phyloP scores from a whole-genome alignment of 1,140 invertebrate species.

The Dendroctonus ponderosae region DNA sequence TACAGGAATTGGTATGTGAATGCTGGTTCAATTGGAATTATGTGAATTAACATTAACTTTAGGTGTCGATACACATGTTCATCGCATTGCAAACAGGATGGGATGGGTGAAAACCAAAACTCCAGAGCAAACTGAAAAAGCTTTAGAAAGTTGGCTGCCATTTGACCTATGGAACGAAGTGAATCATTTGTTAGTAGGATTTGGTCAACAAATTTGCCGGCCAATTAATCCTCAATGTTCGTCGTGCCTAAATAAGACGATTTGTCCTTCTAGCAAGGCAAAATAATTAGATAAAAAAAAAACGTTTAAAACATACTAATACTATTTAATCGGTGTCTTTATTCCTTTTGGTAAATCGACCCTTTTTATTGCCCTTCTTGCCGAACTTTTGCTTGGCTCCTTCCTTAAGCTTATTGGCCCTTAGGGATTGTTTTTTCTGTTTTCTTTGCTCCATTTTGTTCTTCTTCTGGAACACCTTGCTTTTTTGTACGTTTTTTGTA shows the following conservation, averaged over 20 bases:
- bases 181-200: constrained; percentile 91
- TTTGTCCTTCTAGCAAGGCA: constrained; percentile 66
- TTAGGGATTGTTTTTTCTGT: constrained; percentile 59
- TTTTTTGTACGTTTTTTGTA: constrained; percentile 67
- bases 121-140: constrained; percentile 83
- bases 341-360: neutral
- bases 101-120: constrained; percentile 78
- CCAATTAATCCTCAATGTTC: constrained; percentile 79
- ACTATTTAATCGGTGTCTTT: too few species aligned
- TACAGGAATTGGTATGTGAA: constrained; percentile 75
- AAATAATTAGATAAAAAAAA: constrained; percentile 11
- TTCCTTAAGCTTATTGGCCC: constrained; percentile 39
- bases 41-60: constrained; percentile 33
- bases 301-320: too few species aligned
- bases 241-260: constrained; percentile 79
- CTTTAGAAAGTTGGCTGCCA: constrained; percentile 88
- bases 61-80: constrained; percentile 97
- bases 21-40: neutral
- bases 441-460: constrained; percentile 63
- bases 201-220: constrained; percentile 90
- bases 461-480: constrained; percentile 71
- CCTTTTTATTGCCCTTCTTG: constrained; percentile 10
- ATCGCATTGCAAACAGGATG: constrained; percentile 88
- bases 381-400: constrained; percentile 26
- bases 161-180: constrained; percentile 83